phyloP scores from a whole-genome alignment of 2,797 vertebrate genomes.

The Anguilla anguilla region DNA sequence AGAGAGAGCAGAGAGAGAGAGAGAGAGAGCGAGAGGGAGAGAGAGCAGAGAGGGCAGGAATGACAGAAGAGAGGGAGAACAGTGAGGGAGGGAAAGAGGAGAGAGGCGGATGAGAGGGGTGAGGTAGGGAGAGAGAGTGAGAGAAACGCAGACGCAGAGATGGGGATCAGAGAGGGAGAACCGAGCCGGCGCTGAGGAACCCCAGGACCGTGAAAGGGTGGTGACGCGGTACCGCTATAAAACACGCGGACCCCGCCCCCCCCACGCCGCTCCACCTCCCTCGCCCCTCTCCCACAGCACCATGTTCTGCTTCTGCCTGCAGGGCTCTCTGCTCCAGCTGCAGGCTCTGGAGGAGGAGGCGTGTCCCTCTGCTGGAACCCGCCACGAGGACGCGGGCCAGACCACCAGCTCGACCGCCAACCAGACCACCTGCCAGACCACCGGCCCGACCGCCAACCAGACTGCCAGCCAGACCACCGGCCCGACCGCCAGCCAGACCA shows the following conservation, averaged over 20 bases:
- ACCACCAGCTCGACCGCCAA: neutral
- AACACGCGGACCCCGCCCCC: neutral
- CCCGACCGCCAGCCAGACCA: no score
- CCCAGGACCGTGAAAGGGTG: neutral
- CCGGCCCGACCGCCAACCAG: no score
- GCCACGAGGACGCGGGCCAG: conserved; percentile 63
- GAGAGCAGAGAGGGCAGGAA: neutral
- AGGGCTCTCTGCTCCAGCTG: conserved; percentile 87
- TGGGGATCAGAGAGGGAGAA: neutral
- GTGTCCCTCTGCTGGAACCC: conserved; percentile 69
- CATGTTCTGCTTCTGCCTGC: conserved; percentile 95
- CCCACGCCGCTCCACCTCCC: neutral
- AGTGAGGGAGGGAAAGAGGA: neutral
- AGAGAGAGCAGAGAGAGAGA: neutral
- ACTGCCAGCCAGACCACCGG: no score
- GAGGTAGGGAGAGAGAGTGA: no score
- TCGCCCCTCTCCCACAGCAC: conserved; percentile 48
- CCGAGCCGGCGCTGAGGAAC: neutral
- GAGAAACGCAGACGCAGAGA: neutral
- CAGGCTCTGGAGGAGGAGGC: conserved; percentile 82
- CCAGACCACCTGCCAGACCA: no score
- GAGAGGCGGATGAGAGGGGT: neutral
- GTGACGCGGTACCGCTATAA: neutral
- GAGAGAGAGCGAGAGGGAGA: neutral
- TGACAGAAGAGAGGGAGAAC: neutral